Evolutionary conservation across 1,140 invertebrate species (phyloP), one percentile per base, ranked within the genome.

Genomic region (Bombus polaris): DNA sequence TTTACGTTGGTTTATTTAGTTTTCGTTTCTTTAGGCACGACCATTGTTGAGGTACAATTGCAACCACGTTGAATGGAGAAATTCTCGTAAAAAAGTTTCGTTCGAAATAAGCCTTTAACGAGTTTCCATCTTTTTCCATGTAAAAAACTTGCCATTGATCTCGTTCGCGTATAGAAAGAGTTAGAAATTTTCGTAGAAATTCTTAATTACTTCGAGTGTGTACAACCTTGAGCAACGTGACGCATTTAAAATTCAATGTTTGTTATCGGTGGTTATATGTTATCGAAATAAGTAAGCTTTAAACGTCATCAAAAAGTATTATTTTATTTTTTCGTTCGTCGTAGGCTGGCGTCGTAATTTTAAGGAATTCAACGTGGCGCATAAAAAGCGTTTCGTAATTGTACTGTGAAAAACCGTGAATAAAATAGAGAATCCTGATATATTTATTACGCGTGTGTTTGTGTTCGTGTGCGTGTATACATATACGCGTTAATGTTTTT

Each of bases 1-100:
- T 22, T 66, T n/a, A 62, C 28, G 15, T 66, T n/a, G n/a, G 4
- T 39, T 42, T 42, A 22, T 32, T 22, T 32, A n/a, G 42, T 59
- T 76, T 39, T 81, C 74, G 35, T 76, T 70, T 37, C 57, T 70
- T 87, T 87, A 87, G 86, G 86, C 86, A 87, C 86, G 82, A 87
- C 86, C 86, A 47, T 87, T 68, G 72, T 75, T 81, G 57, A 81
- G 84, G 84, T 81, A 81, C 70, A 74, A 81, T 79, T 73, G 75
- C 82, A 62, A 75, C 82, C 86, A 79, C 82, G 74, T 85, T 79
- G 86, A 84, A 87, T 79, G 35, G 71, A n/a, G 13, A 75, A 53
- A 57, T 47, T n/a, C 39, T 32, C 37, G 57, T 42, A 37, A 47
- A 10, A n/a, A 39, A 35, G 62, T 65, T 10, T 62, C 39, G 25